phyloP scores from a whole-genome alignment of 2,113 vertebrate genomes.

The Columba livia region DNA sequence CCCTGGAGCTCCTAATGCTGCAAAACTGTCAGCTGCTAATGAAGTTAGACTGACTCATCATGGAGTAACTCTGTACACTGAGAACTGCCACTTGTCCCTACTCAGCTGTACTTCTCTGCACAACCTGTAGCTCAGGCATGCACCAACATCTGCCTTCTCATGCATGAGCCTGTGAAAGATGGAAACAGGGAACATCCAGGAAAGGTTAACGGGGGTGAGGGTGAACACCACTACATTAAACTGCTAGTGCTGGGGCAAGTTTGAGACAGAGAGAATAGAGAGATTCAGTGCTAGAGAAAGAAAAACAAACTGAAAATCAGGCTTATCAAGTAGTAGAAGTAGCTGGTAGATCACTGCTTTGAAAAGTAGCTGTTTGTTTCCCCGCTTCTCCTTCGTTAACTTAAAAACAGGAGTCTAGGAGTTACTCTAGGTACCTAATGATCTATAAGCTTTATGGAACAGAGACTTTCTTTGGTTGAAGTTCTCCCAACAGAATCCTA shows the following conservation, averaged over 20 bases:
- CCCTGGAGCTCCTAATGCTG: not conserved
- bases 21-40: not conserved
- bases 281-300: not conserved
- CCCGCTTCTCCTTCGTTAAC: not conserved
- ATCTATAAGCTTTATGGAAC: not conserved
- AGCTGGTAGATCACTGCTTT: not conserved
- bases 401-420: not conserved
- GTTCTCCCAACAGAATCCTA: not conserved
- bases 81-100: not conserved
- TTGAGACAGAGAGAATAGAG: not conserved
- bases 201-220: not conserved
- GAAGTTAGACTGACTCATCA: not conserved
- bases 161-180: not conserved
- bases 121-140: not conserved
- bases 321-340: not conserved
- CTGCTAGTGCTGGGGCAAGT: not conserved
- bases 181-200: not conserved
- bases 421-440: not conserved
- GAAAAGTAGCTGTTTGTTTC: not conserved
- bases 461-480: not conserved
- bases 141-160: rapidly evolving
- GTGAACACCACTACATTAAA: rapidly evolving
- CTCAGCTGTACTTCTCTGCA: rapidly evolving
- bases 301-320: not conserved
- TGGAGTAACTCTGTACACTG: not conserved